phyloP scores from a whole-genome alignment of 2,888 invertebrate species.

The Tupiocoris notatus region DNA sequence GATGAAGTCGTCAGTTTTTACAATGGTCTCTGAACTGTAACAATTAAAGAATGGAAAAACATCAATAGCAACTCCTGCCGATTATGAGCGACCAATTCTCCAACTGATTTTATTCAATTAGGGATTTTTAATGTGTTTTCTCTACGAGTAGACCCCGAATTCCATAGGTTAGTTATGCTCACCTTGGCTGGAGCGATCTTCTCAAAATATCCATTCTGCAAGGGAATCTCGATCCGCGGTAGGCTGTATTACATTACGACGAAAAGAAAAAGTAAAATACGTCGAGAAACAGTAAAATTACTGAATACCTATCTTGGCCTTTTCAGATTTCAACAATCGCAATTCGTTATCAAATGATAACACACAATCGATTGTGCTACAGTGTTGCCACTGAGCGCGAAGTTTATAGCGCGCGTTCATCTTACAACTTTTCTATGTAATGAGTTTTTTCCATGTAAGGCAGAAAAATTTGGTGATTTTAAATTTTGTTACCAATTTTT shows the following conservation, averaged over 20 bases:
- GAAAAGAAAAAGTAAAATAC: background rate
- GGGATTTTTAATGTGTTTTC: no score
- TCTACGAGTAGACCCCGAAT: no score
- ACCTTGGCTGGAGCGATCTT: constrained; percentile 21
- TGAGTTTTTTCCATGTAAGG: no score
- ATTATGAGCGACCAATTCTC: no score
- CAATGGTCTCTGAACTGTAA: constrained; percentile 41
- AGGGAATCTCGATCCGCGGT: background rate
- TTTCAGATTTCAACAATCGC: background rate
- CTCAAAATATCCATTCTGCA: constrained; percentile 24
- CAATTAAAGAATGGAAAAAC: constrained; percentile 16
- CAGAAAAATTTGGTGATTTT: no score
- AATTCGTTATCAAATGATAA: background rate
- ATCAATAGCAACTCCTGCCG: no score
- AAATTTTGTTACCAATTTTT: no score
- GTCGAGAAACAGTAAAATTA: background rate
- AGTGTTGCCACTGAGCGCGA: no score
- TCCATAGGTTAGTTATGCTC: background rate
- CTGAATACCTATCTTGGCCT: background rate
- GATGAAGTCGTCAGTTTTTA: constrained; percentile 46
- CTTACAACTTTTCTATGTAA: no score
- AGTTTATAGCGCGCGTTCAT: no score
- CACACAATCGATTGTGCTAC: background rate
- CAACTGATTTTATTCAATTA: no score
- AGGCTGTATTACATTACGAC: background rate